Conservation (phyloP, 1,140 invertebrate genomes). For the Pissodes strobi region DNA sequence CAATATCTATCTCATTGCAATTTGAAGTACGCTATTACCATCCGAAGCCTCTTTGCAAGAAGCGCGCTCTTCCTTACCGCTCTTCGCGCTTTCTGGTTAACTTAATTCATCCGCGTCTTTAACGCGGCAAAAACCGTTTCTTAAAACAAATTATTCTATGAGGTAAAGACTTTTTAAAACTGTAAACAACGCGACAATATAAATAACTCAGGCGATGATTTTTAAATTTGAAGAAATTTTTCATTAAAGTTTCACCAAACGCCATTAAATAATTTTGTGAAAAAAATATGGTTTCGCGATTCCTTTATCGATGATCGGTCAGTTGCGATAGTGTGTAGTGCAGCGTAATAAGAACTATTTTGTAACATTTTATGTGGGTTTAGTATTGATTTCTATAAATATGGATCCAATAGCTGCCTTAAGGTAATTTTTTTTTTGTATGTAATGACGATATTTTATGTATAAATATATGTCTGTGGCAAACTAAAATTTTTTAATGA, state of each 20-base stretch:
- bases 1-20: conserved; percentile 44
- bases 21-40: conserved; percentile 42
- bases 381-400: conserved; percentile 1
- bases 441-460: too few relatives aligned
- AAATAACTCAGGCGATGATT: neutral
- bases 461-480: too few relatives aligned
- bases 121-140: conserved; percentile 21
- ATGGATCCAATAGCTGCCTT: conserved; percentile 7
- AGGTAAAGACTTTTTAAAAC: conserved; percentile 5
- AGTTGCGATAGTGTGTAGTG: conserved; percentile 7
- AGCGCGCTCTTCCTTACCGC: conserved; percentile 23
- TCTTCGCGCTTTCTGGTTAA: conserved; percentile 26
- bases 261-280: neutral
- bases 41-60: conserved; percentile 31
- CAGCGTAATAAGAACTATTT: conserved; percentile 1
- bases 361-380: neutral
- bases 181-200: conserved; percentile 7
- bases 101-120: conserved; percentile 20
- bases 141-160: conserved; percentile 14
- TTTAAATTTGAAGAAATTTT: neutral
- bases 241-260: neutral
- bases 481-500: too few relatives aligned
- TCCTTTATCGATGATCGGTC: conserved; percentile 5
- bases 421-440: conserved; percentile 15
- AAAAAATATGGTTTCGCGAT: conserved; percentile 6